Evolutionary conservation across 2,113 vertebrate genomes (phyloP).

Genomic region (Pterocles orientalis): DNA sequence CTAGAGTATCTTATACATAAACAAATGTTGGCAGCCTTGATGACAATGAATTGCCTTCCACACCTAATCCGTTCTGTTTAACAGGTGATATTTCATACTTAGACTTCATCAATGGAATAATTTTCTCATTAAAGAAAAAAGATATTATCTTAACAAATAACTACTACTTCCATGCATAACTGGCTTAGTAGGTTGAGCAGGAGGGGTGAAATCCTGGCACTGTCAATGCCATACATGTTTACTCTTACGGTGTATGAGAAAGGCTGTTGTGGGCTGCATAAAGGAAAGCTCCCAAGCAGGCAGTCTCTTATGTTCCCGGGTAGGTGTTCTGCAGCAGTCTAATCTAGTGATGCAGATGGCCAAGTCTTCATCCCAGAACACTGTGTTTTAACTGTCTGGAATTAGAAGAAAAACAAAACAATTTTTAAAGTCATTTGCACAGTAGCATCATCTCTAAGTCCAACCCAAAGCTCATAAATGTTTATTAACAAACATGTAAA

Average conservation of each 20-base stretch:
- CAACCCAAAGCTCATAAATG: neutral
- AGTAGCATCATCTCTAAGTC: neutral
- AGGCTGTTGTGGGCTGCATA: neutral
- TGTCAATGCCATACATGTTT: neutral
- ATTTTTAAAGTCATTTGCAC: neutral
- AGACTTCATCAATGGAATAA: neutral
- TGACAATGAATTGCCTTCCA: neutral
- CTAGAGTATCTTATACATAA: neutral
- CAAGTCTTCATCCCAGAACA: neutral
- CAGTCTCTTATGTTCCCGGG: neutral
- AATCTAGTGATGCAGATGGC: neutral
- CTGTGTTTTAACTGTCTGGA: neutral
- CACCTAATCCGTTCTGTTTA: neutral
- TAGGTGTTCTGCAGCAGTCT: neutral
- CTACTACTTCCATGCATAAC: neutral
- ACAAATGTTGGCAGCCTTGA: constrained; percentile 18
- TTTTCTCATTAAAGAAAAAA: constrained; percentile 24
- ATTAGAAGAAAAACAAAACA: neutral
- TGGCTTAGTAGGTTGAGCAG: neutral
- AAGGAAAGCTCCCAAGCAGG: neutral
- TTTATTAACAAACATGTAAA: neutral
- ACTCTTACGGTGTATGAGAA: neutral
- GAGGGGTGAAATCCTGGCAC: neutral
- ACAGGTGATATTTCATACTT: constrained; percentile 22
- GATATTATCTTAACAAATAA: constrained; percentile 6